A percentile compares a stretch with the other conserved stretches of the same genome.
Evolutionary conservation across 2,113 vertebrate genomes (phyloP).

Genomic region (Cnemophilus loriae): DNA sequence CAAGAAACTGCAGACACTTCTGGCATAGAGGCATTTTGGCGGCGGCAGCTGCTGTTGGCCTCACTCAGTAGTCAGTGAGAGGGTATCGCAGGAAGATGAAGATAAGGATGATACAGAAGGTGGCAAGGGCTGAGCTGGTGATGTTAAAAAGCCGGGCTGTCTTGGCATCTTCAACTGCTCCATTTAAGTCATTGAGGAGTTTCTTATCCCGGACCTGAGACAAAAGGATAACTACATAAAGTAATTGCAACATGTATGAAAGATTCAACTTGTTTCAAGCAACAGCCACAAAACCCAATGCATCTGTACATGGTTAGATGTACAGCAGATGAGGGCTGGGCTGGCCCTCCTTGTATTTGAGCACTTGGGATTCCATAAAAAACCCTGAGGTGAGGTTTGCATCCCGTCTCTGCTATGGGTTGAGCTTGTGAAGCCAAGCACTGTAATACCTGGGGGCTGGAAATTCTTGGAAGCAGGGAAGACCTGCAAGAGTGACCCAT

Average conservation of each 20-base stretch:
- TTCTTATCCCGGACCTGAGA: conserved; percentile 81
- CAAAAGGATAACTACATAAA: not conserved
- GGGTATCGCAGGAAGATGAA: conserved; percentile 81
- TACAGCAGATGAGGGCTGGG: not conserved
- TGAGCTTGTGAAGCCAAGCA: not conserved
- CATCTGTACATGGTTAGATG: not conserved
- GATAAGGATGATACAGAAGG: conserved; percentile 77
- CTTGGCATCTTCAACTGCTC: conserved; percentile 80
- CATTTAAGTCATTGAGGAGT: conserved; percentile 78
- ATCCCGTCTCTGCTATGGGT: accelerated
- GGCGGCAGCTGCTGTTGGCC: not conserved
- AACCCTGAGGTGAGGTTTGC: not conserved
- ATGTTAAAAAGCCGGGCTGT: conserved; percentile 81
- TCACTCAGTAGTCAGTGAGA: conserved; percentile 74
- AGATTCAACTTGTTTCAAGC: not conserved
- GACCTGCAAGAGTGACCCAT: not conserved
- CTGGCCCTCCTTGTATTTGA: not conserved
- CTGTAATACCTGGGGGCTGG: not conserved
- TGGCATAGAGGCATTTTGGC: not conserved
- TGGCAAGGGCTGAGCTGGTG: conserved; percentile 79
- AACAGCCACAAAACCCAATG: not conserved
- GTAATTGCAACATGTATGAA: not conserved
- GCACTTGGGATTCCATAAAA: accelerated
- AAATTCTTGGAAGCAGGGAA: not conserved
- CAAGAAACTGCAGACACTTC: conserved; percentile 56